phyloP scores from a whole-genome alignment of 2,888 invertebrate genomes.

The Scaptodrosophila latifasciaeformis region DNA sequence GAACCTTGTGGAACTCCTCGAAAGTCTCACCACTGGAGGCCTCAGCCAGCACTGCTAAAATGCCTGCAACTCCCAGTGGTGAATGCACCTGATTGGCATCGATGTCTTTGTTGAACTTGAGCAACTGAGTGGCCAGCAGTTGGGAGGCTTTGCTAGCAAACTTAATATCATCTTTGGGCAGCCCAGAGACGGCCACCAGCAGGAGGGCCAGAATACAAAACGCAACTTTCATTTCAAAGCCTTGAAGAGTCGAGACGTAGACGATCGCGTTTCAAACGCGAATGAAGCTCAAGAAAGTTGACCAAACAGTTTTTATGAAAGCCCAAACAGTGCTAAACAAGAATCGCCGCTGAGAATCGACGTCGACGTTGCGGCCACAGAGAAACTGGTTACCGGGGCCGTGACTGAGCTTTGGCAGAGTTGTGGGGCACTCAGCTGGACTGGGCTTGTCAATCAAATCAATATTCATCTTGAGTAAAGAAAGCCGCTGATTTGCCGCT shows the following conservation, averaged over 20 bases:
- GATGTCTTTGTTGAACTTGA: constrained; percentile 72
- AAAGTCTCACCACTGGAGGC: constrained; percentile 79
- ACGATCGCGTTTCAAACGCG: constrained; percentile 52
- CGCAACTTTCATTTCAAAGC: constrained; percentile 43
- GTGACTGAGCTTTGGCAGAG: too few species aligned
- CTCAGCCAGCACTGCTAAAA: constrained; percentile 80
- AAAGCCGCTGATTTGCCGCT: constrained; percentile 35
- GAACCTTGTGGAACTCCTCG: constrained; percentile 77
- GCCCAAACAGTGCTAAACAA: too few species aligned
- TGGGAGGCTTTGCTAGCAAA: constrained; percentile 71
- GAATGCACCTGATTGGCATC: constrained; percentile 79
- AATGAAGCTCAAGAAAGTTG: constrained; percentile 71
- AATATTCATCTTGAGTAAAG: constrained; percentile 33
- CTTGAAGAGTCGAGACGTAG: constrained; percentile 17
- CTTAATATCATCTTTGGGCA: constrained; percentile 19
- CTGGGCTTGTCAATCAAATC: constrained; percentile 13
- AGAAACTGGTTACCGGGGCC: constrained; percentile 14
- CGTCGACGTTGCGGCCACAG: constrained; percentile 10
- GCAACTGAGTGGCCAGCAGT: constrained; percentile 69
- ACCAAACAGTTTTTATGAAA: constrained; percentile 73
- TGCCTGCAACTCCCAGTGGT: constrained; percentile 80
- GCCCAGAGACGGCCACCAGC: constrained; percentile 27
- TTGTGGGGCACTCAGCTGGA: too few species aligned
- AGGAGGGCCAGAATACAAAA: constrained; percentile 38
- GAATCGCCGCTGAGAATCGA: constrained; percentile 41